A percentile compares a stretch with the other conserved stretches of the same genome.
Conservation (phyloP, 2,888 invertebrate species). For the Creontiades dilutus region DNA sequence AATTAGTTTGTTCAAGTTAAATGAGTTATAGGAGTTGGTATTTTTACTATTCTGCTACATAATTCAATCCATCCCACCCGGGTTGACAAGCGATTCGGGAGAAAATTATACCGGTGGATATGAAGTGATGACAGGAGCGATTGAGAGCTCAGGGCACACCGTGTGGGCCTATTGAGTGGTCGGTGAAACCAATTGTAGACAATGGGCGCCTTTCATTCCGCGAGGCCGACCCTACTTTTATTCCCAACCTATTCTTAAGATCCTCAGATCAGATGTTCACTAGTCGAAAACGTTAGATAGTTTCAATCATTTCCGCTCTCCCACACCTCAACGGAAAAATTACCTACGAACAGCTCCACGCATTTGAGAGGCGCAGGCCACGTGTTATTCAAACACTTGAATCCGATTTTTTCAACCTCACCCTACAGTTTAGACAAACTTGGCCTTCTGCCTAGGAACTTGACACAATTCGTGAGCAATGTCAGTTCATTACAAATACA, state of each 20-base stretch:
- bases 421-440: too few species aligned
- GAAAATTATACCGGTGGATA: neutral
- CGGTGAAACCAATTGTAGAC: slow-evolving; percentile 39
- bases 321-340: neutral
- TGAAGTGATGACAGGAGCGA: slow-evolving; percentile 22
- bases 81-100: too few species aligned
- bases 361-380: neutral
- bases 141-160: slow-evolving; percentile 6
- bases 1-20: too few species aligned
- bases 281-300: neutral
- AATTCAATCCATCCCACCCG: too few species aligned
- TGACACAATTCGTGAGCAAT: too few species aligned
- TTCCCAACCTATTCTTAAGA: slow-evolving; percentile 20
- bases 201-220: slow-evolving; percentile 28
- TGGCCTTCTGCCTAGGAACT: too few species aligned
- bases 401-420: too few species aligned
- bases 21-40: too few species aligned
- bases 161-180: slow-evolving; percentile 34
- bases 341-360: neutral
- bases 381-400: neutral
- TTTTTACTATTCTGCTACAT: too few species aligned
- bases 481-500: too few species aligned
- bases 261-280: neutral
- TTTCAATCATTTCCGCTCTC: slow-evolving; percentile 22
- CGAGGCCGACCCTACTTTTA: slow-evolving; percentile 3